Evolutionary conservation across 2,797 vertebrate genomes (phyloP).

Genomic region (Neopelma chrysocephalum): DNA sequence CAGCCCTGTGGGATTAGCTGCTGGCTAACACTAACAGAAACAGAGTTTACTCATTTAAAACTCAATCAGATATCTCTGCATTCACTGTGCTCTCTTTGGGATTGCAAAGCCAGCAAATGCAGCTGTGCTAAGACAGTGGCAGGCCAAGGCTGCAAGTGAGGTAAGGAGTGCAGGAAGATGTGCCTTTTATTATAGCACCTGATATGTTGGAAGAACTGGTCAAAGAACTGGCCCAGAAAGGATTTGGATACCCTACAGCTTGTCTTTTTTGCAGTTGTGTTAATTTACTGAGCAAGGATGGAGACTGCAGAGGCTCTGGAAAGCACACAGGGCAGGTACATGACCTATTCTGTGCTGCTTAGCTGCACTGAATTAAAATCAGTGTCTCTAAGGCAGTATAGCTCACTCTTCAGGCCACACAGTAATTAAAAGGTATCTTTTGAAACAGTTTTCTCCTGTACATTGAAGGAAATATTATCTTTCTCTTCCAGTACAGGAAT

Average conservation of each 20-base stretch:
- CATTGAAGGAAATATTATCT: background rate
- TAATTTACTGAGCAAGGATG: background rate
- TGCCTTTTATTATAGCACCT: background rate
- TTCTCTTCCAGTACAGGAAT: background rate
- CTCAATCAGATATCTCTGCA: background rate
- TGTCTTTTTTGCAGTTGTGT: background rate
- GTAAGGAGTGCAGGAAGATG: background rate
- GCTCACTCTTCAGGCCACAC: background rate
- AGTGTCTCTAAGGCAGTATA: background rate
- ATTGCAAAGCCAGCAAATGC: background rate
- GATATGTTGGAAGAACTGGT: background rate
- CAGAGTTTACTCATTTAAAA: background rate
- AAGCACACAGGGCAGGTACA: background rate
- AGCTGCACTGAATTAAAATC: background rate
- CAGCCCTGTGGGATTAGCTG: background rate
- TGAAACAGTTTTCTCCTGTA: background rate
- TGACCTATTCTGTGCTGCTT: fast-evolving
- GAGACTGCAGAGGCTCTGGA: background rate
- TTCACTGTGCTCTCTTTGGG: fast-evolving
- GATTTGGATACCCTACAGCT: background rate
- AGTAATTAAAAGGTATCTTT: background rate
- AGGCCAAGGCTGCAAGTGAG: background rate
- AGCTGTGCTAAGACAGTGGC: background rate
- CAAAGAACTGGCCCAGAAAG: background rate
- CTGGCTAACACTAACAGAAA: background rate